A percentile compares a stretch with the other conserved stretches of the same genome.
Conservation (phyloP, 1,140 invertebrate species). For the Heliothis subflexa region DNA sequence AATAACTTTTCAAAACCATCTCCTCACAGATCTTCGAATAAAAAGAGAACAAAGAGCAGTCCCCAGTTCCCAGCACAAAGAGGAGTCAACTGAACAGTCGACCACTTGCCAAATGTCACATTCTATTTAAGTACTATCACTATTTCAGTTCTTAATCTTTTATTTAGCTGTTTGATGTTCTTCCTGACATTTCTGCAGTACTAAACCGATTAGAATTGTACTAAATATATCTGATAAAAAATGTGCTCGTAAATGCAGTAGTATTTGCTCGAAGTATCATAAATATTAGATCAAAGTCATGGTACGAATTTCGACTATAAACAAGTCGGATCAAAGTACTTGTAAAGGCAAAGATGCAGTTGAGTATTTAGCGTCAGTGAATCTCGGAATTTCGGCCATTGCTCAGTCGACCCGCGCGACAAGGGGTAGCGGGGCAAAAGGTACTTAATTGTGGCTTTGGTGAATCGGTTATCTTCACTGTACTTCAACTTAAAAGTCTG, state of each 20-base stretch:
- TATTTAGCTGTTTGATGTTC: background rate
- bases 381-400: constrained; percentile 9
- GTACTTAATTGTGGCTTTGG: constrained; percentile 29
- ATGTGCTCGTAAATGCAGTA: background rate
- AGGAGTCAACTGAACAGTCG: constrained; percentile 2
- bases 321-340: background rate
- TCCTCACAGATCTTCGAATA: background rate
- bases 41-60: constrained; percentile 6
- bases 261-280: background rate
- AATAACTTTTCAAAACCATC: too few species aligned
- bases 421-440: constrained; percentile 16
- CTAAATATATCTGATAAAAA: too few species aligned
- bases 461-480: constrained; percentile 29
- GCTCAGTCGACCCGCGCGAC: constrained; percentile 9
- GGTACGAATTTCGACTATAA: background rate
- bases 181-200: constrained; percentile 1
- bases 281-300: background rate
- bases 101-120: constrained; percentile 17
- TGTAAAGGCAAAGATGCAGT: constrained; percentile 1
- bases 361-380: constrained; percentile 29
- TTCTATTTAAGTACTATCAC: constrained; percentile 2
- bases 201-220: background rate
- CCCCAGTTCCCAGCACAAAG: background rate
- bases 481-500: constrained; percentile 33
- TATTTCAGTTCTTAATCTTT: background rate